Evolutionary conservation across 2,888 invertebrate species (phyloP).

Genomic region (Dendrolimus pini): DNA sequence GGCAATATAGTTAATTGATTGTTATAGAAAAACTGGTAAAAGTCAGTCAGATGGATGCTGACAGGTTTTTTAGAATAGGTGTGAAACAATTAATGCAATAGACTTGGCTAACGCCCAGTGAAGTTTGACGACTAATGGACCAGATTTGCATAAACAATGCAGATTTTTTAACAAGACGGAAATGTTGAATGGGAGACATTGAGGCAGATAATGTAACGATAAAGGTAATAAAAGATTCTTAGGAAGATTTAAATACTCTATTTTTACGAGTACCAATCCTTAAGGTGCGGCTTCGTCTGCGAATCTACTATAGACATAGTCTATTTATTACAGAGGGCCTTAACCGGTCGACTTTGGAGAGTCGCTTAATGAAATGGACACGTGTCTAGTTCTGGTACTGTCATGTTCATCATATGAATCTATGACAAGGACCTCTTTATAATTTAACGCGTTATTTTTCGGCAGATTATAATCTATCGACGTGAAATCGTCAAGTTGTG

Average conservation of each 20-base stretch:
- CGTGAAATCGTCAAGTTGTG: too few species aligned
- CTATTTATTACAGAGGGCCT: too few species aligned
- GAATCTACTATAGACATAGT: too few species aligned
- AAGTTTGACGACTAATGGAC: constrained; percentile 25
- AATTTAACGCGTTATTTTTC: too few species aligned
- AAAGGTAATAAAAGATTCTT: background rate
- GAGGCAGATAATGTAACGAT: background rate
- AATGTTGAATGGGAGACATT: background rate
- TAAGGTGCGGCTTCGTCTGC: too few species aligned
- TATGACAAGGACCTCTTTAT: too few species aligned
- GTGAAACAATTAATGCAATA: background rate
- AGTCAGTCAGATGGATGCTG: constrained; percentile 4
- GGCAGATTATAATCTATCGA: too few species aligned
- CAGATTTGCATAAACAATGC: constrained; percentile 32
- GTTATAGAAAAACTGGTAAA: constrained; percentile 31
- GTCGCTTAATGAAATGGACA: too few species aligned
- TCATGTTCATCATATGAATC: too few species aligned
- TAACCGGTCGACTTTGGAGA: too few species aligned
- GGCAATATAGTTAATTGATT: constrained; percentile 42
- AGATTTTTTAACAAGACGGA: background rate
- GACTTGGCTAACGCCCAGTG: constrained; percentile 12
- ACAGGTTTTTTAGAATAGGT: background rate
- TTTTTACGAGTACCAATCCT: too few species aligned
- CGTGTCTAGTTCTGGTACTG: too few species aligned
- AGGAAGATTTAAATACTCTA: background rate